phyloP scores from a whole-genome alignment of 1,140 invertebrate species.

The Papilio helenus region DNA sequence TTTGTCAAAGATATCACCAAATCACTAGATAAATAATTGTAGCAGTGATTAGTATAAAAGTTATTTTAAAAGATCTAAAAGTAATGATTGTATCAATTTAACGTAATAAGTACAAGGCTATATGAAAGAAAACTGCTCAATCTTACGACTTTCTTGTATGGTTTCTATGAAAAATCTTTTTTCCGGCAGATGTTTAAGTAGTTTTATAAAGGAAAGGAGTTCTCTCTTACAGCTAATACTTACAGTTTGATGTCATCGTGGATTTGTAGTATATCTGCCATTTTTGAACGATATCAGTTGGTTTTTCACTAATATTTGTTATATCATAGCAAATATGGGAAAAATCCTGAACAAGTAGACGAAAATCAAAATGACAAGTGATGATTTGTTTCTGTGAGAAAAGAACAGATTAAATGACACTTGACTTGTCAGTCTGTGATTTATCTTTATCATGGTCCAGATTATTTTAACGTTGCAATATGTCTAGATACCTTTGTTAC shows the following conservation, averaged over 20 bases:
- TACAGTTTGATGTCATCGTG: conserved; percentile 75
- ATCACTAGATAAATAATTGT: not conserved
- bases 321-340: conserved; percentile 43
- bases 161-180: conserved; percentile 36
- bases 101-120: not conserved
- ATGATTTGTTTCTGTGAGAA: conserved; percentile 19
- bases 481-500: not conserved
- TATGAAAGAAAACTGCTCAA: not conserved
- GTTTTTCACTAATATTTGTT: conserved; percentile 44
- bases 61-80: not conserved
- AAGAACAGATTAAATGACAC: conserved; percentile 41
- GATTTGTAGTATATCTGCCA: conserved; percentile 73
- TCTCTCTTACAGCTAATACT: conserved; percentile 33
- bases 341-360: conserved; percentile 20
- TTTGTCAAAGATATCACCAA: not conserved
- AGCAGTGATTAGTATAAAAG: not conserved
- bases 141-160: conserved; percentile 19
- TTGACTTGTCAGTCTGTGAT: conserved; percentile 41
- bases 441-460: not conserved
- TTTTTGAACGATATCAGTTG: conserved; percentile 52
- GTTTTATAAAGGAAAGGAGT: conserved; percentile 19
- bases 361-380: conserved; percentile 22
- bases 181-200: conserved; percentile 31
- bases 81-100: not conserved
- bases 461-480: not conserved